phyloP scores from a whole-genome alignment of 2,113 vertebrate species.

The Corythornis vintsioides region DNA sequence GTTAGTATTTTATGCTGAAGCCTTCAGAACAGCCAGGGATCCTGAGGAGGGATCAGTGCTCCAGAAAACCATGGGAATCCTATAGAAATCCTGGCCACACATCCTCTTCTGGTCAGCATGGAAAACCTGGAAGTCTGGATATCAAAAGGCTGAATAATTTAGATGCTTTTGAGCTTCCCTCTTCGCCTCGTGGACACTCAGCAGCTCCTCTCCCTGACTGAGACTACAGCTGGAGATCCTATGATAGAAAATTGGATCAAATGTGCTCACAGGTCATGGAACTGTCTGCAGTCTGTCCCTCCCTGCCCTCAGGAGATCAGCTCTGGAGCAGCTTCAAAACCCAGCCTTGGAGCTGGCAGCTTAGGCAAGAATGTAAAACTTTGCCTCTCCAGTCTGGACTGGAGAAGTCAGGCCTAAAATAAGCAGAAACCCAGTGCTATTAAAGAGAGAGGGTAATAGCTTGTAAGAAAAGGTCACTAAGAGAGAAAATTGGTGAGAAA shows the following conservation, averaged over 20 bases:
- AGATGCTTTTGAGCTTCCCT: not conserved
- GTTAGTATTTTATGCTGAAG: not conserved
- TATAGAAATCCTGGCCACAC: not conserved
- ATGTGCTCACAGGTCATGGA: not conserved
- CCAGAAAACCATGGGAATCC: not conserved
- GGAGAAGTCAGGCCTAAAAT: not conserved
- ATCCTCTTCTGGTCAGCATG: not conserved
- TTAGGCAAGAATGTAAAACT: not conserved
- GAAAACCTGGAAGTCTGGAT: not conserved
- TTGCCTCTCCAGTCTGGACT: not conserved
- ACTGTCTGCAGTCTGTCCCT: not conserved
- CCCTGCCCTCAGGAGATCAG: not conserved
- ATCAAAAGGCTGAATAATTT: not conserved
- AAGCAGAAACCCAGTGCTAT: not conserved
- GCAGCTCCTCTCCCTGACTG: rapidly evolving
- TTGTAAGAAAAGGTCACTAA: not conserved
- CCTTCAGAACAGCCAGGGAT: not conserved
- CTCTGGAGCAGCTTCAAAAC: not conserved
- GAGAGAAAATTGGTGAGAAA: not conserved
- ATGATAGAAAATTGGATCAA: not conserved
- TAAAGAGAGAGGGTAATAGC: not conserved
- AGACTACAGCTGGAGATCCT: not conserved
- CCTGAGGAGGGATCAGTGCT: not conserved
- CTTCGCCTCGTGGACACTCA: not conserved
- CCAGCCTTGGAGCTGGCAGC: not conserved